Evolutionary conservation across 2,113 vertebrate genomes (phyloP), one percentile per base, ranked within the genome.

Genomic region (Varanus komodoensis): DNA sequence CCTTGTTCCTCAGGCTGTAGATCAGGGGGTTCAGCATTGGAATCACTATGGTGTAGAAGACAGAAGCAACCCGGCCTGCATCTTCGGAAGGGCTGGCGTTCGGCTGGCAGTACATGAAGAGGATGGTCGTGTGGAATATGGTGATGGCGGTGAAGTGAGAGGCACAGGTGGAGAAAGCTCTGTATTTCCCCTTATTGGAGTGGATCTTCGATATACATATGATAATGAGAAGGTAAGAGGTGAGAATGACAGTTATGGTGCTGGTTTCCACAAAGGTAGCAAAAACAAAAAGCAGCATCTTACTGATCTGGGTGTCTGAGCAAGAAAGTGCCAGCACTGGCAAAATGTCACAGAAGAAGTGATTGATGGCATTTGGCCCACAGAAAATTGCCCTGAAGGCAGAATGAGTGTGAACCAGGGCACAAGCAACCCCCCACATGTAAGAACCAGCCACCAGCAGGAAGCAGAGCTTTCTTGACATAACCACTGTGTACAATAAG

Each of bases 261-360:
- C 64, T 81, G 25, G 44, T 80, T 48, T 80, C 77, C 29, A 54
- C 77, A 68, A 88, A 80, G 3, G 95, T 90, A 14, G 95, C 91
- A 21, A 90, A 92, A n/a, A 95, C 61, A 4, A 96, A 95, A 69
- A 96, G 96, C 82, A 93, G 90, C 6, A 92, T 92, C n/a, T 96
- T 90, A 73, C 94, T 95, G 75, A 95, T 64, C 2, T 74, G 77
- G 0, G 92, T 95, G 11, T 92, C 92, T 48, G 95, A 95, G 90
- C 97, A 96, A 89, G 89, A 61, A 11, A 98, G 91, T 29, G 90
- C 97, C 95, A 68, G 84, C 93, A 95, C 97, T 52, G 90, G 95
- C 21, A 96, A 96, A 93, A 95, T 97, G 0, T 93, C 95, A 75
- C 97, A 98, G 67, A 97, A 98, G 6, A 98, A 96, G 52, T 95